A percentile compares a stretch with the other conserved stretches of the same genome.
These are phyloP conservation scores for Ostrea denselamellosa DNA, from an alignment of 1,140 invertebrate species.

Conservation along the genomic window DNA sequence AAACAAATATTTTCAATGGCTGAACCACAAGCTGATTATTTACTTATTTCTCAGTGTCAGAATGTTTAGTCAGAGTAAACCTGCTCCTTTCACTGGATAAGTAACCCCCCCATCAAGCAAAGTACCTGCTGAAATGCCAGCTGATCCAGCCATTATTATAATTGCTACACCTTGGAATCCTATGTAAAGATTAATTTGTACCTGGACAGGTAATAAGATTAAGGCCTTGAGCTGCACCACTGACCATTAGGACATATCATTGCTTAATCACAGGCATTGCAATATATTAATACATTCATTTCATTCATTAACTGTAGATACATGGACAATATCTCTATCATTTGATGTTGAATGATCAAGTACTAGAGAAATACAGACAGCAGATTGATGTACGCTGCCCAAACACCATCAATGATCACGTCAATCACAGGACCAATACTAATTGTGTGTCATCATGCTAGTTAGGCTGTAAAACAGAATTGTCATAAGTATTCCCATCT, in stretches of 20 bases:
- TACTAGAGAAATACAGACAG: too few relatives aligned
- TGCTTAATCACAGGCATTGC: background rate
- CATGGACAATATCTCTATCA: background rate
- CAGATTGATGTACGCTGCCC: too few relatives aligned
- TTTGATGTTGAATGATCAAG: constrained; percentile 2
- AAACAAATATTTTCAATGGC: constrained; percentile 23
- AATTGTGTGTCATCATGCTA: too few relatives aligned
- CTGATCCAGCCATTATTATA: constrained; percentile 16
- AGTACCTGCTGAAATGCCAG: background rate
- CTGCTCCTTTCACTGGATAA: background rate
- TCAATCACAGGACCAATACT: too few relatives aligned
- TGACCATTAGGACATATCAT: constrained; percentile 6
- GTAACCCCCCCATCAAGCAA: background rate
- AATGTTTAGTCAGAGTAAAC: constrained; percentile 24
- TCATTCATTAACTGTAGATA: background rate
- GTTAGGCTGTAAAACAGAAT: background rate
- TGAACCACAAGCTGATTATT: constrained; percentile 36
- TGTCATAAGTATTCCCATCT: background rate
- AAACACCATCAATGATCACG: too few relatives aligned
- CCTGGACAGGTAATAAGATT: constrained; percentile 31
- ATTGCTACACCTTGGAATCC: constrained; percentile 2
- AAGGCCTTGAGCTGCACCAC: background rate
- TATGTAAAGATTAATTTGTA: background rate
- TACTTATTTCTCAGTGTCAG: constrained; percentile 20
- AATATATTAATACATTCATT: background rate